These are phyloP conservation scores for Scaptomyza pallida DNA, from an alignment of 1,140 invertebrate genomes.

Conservation along the genomic window DNA sequence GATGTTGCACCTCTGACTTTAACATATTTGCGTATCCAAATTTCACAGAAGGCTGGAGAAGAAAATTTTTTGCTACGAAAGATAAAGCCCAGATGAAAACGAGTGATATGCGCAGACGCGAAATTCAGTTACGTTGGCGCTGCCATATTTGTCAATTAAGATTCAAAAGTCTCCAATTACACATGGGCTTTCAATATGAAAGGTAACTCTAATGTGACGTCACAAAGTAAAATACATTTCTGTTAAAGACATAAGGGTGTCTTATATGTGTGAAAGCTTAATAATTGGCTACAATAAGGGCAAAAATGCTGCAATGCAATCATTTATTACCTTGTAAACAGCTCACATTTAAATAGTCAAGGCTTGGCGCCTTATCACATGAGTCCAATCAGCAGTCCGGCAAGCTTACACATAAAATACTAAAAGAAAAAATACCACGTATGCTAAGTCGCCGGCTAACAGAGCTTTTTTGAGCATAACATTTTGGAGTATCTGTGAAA, in stretches of 20 bases:
- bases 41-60: conserved; percentile 27
- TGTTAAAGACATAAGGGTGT: too few species aligned
- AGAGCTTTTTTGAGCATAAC: conserved; percentile 9
- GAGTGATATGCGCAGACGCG: conserved; percentile 37
- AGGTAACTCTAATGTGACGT: neutral
- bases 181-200: too few species aligned
- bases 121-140: conserved; percentile 29
- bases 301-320: too few species aligned
- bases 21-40: conserved; percentile 65
- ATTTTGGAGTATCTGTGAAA: conserved; percentile 19
- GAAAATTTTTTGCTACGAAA: conserved; percentile 33
- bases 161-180: neutral
- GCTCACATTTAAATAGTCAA: neutral
- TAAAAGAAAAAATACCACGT: neutral
- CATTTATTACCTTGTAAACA: neutral
- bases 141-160: conserved; percentile 18
- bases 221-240: neutral
- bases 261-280: too few species aligned
- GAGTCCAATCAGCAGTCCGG: neutral
- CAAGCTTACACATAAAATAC: neutral
- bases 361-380: neutral
- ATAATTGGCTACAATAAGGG: too few species aligned
- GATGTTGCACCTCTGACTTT: conserved; percentile 90
- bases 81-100: conserved; percentile 26
- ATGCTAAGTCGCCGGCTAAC: neutral